Evolutionary conservation across 1,140 invertebrate genomes (phyloP).

Genomic region (Sogatella furcifera): DNA sequence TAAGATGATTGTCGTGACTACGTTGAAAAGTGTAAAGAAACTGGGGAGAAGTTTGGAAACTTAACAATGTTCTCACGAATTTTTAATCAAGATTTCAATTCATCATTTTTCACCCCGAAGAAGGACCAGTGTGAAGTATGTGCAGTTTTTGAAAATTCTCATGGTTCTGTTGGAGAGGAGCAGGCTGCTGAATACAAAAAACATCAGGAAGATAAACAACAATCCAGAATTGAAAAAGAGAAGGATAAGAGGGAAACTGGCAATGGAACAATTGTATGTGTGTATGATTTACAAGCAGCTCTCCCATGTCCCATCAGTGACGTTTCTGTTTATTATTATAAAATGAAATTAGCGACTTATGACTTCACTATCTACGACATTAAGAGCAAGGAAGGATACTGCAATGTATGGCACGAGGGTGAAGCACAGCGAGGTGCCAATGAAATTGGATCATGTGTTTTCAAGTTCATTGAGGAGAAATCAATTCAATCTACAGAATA

Average conservation of each 20-base stretch:
- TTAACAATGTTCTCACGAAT: no score
- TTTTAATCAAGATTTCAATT: no score
- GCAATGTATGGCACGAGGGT: constrained; percentile 3
- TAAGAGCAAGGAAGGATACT: background rate
- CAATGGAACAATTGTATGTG: no score
- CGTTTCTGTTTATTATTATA: background rate
- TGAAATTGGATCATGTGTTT: constrained; percentile 14
- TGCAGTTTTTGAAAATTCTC: background rate
- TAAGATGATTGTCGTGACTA: no score
- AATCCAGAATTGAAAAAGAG: background rate
- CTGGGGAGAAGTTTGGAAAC: no score
- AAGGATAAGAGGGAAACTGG: background rate
- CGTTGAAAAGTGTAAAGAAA: no score
- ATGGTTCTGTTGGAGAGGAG: background rate
- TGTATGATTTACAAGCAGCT: background rate
- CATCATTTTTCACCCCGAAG: no score
- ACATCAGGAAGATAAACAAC: background rate
- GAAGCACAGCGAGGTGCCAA: constrained; percentile 12
- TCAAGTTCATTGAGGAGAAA: constrained; percentile 10
- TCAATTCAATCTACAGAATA: background rate
- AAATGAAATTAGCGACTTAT: background rate
- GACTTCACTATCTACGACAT: background rate
- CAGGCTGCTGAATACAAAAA: background rate
- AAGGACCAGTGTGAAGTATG: background rate
- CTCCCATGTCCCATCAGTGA: background rate